A percentile compares a stretch with the other conserved stretches of the same genome.
Conservation (phyloP, 2,797 vertebrate species). For the Cossypha niveicapilla region DNA sequence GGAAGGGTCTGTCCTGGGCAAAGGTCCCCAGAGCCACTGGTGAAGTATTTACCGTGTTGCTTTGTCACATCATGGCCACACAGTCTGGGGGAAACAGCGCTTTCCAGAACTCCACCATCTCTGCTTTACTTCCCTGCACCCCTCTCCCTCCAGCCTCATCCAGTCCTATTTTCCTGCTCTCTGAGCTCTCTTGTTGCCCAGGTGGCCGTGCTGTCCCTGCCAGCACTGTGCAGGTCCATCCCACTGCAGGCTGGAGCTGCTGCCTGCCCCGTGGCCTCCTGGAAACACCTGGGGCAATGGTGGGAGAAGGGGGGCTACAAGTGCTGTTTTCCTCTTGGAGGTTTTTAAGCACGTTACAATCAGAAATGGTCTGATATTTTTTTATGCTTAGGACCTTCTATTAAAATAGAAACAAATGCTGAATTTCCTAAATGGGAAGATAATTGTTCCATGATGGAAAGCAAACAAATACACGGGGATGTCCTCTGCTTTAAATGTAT, state of each 20-base stretch:
- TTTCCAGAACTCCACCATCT: neutral
- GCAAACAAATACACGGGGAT: neutral
- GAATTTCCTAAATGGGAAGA: conserved; percentile 28
- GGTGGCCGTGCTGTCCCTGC: neutral
- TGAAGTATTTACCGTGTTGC: accelerated
- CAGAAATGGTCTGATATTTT: neutral
- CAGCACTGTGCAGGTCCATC: neutral
- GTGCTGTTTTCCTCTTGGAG: neutral
- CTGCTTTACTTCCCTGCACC: neutral
- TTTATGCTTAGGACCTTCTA: neutral
- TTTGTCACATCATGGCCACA: neutral
- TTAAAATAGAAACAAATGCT: conserved; percentile 32
- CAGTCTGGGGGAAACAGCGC: neutral
- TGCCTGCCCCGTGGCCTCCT: neutral
- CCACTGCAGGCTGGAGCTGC: neutral
- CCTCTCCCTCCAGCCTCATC: neutral
- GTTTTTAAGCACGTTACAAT: neutral
- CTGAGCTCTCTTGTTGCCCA: accelerated
- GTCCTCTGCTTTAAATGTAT: neutral
- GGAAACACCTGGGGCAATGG: neutral
- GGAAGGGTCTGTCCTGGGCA: neutral
- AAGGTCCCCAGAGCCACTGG: neutral
- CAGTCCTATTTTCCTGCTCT: neutral
- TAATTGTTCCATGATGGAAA: conserved; percentile 9
- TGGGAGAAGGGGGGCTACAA: neutral